phyloP scores from a whole-genome alignment of 2,113 vertebrate genomes.

The Pterophyllum scalare region DNA sequence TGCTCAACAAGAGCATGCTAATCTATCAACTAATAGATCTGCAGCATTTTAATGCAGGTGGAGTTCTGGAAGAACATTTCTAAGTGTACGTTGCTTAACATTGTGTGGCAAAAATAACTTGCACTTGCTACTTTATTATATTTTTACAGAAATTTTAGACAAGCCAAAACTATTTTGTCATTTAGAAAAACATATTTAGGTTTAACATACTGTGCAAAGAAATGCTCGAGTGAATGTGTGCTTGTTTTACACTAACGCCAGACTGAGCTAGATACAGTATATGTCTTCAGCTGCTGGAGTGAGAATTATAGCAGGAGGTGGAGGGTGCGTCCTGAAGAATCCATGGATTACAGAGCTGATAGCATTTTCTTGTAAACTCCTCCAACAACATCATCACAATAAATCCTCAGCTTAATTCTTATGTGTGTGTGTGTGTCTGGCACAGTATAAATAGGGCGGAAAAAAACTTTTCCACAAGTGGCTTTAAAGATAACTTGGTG shows the following conservation, averaged over 20 bases:
- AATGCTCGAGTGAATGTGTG: not conserved
- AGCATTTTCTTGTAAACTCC: constrained; percentile 35
- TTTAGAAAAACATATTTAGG: not conserved
- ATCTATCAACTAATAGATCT: no score
- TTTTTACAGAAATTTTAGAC: not conserved
- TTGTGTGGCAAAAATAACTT: no score
- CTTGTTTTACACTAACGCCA: not conserved
- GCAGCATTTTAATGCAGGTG: no score
- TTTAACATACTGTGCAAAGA: not conserved
- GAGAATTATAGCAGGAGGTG: constrained; percentile 3
- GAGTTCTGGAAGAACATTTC: no score
- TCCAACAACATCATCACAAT: constrained; percentile 18
- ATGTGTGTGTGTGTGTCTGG: not conserved
- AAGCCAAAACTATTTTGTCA: not conserved
- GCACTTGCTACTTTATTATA: no score
- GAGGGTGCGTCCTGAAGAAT: constrained; percentile 11
- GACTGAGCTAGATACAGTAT: not conserved
- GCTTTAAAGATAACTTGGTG: not conserved
- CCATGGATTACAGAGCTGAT: constrained; percentile 31
- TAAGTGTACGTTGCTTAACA: no score
- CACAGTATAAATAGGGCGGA: not conserved
- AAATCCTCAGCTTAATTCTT: constrained; percentile 30
- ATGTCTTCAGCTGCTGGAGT: constrained; percentile 22
- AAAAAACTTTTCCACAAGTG: not conserved
- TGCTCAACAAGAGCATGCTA: no score